phyloP scores from a whole-genome alignment of 2,113 vertebrate species.

The Mobula birostris region DNA sequence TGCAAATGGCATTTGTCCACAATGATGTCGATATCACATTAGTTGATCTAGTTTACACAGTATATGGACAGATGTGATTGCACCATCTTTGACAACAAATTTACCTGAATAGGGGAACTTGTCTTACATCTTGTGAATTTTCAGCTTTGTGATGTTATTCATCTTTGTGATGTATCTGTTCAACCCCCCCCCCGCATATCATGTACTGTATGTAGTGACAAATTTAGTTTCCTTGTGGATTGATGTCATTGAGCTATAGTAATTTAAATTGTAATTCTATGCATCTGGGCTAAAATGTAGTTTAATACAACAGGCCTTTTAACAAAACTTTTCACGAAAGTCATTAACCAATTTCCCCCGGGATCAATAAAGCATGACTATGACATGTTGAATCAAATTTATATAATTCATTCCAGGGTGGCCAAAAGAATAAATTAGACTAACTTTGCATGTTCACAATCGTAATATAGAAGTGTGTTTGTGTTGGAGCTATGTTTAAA shows the following conservation, averaged over 20 bases:
- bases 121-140: neutral
- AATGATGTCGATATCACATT: neutral
- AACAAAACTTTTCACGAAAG: too few relatives aligned
- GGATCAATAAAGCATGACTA: too few relatives aligned
- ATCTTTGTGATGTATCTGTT: neutral
- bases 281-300: too few relatives aligned
- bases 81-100: neutral
- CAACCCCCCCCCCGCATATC: neutral
- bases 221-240: neutral
- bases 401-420: too few relatives aligned
- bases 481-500: too few relatives aligned
- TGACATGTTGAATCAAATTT: too few relatives aligned
- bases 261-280: slow-evolving; percentile 8
- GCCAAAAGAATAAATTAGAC: too few relatives aligned
- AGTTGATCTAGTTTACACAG: neutral
- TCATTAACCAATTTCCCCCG: too few relatives aligned
- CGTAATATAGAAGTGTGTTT: too few relatives aligned
- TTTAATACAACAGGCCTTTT: too few relatives aligned
- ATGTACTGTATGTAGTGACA: neutral
- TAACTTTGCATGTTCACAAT: too few relatives aligned
- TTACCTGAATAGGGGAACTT: neutral
- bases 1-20: neutral
- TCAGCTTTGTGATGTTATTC: slow-evolving; percentile 29
- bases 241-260: neutral
- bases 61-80: neutral